Base-by-base conservation (phyloP, 2,797 vertebrate species). In the Phoeniculus purpureus region DNA sequence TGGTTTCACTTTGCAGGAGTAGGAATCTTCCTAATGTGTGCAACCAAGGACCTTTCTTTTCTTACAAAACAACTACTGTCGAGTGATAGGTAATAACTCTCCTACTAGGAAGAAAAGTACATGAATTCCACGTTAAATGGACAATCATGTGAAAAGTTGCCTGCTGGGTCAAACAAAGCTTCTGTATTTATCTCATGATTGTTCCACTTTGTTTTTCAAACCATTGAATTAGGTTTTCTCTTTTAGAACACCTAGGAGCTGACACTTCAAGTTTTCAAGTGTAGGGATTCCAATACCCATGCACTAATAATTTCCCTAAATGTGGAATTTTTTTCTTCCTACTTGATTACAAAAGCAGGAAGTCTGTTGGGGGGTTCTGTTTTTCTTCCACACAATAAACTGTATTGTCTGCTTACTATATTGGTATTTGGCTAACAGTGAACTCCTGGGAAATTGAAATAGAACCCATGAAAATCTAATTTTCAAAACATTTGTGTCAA, bases 311-410 rank as follows among this genome's bases (percentile, higher is more conserved):
- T 96, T 96, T 65, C 68, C 61, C 77, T 92, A 94, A 96, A 93
- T 95, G 29, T 76, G 96, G 91, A 72, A 3, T 47, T 91, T 95
- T 92, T 48, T 85, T 25, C 31, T 80, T 86, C 88, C 75, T 74
- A 29, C 89, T 94, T 96, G 96, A 96, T 97, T 97, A 97, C 96
- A 97, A 97, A 97, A 97, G 96, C 97, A 98, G 97, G 97, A 97
- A 97, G 93, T 94, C 96, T 97, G 96, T 95, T 96, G 90, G 91
- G 93, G 96, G 96, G 95, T 96, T 97, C 97, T 98, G 97, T 95
- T 97, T 97, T 97, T 95, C 96, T 97, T 97, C 96, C 77, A 95
- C 93, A 97, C 96, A 97, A 97, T 96, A 96, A 97, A 96, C 94
- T 96, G 93, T 88, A 96, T 96, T 97, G 97, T 97, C 96, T 97